Conservation (phyloP, 2,113 vertebrate genomes). For the Oreotrochilus melanogaster region DNA sequence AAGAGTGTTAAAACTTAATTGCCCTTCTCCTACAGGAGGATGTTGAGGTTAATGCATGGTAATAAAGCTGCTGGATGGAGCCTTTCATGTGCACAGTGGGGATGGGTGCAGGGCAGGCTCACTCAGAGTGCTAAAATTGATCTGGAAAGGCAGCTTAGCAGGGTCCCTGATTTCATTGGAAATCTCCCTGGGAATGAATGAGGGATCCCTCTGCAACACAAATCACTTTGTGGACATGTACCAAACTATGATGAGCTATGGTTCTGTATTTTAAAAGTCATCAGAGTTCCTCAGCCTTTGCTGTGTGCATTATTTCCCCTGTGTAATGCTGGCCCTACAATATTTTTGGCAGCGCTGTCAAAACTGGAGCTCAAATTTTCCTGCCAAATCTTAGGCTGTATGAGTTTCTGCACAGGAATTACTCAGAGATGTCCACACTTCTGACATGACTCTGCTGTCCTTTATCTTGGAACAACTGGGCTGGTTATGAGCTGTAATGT, state of each 20-base stretch:
- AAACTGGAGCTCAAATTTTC: background rate
- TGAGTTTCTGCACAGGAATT: background rate
- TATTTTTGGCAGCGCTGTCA: background rate
- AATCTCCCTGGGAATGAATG: slow-evolving; percentile 16
- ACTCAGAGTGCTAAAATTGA: background rate
- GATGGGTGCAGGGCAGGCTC: background rate
- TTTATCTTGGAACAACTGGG: background rate
- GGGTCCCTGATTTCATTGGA: background rate
- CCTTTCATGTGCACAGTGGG: background rate
- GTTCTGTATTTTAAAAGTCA: background rate
- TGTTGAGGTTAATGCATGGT: slow-evolving; percentile 34
- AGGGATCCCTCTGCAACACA: background rate
- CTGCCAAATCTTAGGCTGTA: background rate
- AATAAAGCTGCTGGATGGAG: slow-evolving; percentile 26
- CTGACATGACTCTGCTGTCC: accelerated
- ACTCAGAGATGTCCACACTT: background rate
- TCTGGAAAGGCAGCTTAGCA: background rate
- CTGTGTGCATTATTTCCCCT: background rate
- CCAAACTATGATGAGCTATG: background rate
- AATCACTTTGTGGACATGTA: background rate
- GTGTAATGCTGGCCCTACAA: background rate
- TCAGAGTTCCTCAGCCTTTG: background rate
- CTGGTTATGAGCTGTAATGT: background rate
- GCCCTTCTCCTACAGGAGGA: background rate
- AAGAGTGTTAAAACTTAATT: slow-evolving; percentile 18